A percentile compares a stretch with the other conserved stretches of the same genome.
phyloP scores from a whole-genome alignment of 92 coral and sea anemone species.

The Isaurus tuberculatus region DNA sequence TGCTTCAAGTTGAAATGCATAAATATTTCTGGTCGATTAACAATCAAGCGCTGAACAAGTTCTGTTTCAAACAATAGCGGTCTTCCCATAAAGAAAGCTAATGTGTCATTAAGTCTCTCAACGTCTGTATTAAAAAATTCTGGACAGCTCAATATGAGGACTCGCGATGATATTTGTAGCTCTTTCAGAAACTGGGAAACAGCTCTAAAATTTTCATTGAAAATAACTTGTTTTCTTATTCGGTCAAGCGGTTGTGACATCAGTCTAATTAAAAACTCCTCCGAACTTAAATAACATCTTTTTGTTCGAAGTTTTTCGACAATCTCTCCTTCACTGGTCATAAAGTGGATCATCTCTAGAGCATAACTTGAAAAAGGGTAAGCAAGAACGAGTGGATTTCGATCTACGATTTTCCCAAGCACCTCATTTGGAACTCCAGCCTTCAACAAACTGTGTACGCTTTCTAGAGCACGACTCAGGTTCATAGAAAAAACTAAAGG shows the following conservation, averaged over 20 bases:
- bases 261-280: slow-evolving; percentile 63
- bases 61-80: slow-evolving; percentile 91
- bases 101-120: slow-evolving; percentile 61
- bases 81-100: slow-evolving; percentile 80
- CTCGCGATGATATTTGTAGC: slow-evolving; percentile 81
- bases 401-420: slow-evolving; percentile 81
- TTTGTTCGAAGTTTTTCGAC: slow-evolving; percentile 42
- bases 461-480: slow-evolving; percentile 58
- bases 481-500: slow-evolving; percentile 86
- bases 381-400: slow-evolving; percentile 75
- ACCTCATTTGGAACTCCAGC: slow-evolving; percentile 69
- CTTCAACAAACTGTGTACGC: slow-evolving; percentile 64
- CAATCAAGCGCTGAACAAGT: slow-evolving; percentile 76
- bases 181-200: slow-evolving; percentile 80
- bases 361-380: slow-evolving; percentile 75
- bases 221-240: slow-evolving; percentile 71
- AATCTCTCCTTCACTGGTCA: slow-evolving; percentile 52
- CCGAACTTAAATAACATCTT: slow-evolving; percentile 26
- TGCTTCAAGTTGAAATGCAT: slow-evolving; percentile 72
- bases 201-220: slow-evolving; percentile 73
- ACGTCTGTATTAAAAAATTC: slow-evolving; percentile 72
- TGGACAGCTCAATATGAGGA: slow-evolving; percentile 82
- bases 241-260: slow-evolving; percentile 80
- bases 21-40: slow-evolving; percentile 84
- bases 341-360: slow-evolving; percentile 44